phyloP scores from a whole-genome alignment of 2,113 vertebrate genomes.

The Phrynosoma blainvillii region DNA sequence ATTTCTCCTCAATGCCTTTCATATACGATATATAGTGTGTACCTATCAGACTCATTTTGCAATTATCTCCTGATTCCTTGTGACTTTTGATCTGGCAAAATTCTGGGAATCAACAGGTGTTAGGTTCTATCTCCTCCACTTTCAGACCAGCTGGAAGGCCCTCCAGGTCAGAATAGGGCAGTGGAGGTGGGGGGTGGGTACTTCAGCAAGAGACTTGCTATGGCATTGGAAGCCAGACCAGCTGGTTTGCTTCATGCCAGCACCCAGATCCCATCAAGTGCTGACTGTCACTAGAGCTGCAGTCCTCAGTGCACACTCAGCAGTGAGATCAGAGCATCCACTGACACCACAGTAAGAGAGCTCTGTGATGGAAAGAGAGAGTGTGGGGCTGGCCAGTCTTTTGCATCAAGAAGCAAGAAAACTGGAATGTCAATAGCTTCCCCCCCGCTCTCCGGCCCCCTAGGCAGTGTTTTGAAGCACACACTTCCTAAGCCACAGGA shows the following conservation, averaged over 20 bases:
- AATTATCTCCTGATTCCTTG: not conserved
- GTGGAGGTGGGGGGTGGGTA: not conserved
- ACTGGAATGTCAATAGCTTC: not conserved
- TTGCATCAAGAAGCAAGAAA: not conserved
- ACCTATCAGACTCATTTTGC: not conserved
- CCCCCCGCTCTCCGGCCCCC: too few species aligned
- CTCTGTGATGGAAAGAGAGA: not conserved
- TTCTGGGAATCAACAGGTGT: conserved; percentile 4
- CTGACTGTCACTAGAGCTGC: conserved; percentile 18
- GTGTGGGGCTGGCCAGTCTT: not conserved
- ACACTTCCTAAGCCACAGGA: conserved; percentile 18
- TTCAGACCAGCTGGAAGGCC: conserved; percentile 10
- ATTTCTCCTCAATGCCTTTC: not conserved
- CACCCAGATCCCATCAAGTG: conserved; percentile 32
- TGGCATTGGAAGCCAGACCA: conserved; percentile 11
- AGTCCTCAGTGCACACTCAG: conserved; percentile 20
- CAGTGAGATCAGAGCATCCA: not conserved
- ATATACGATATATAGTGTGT: not conserved
- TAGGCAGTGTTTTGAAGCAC: not conserved
- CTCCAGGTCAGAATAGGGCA: not conserved
- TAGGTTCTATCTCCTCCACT: not conserved
- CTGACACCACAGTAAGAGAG: not conserved
- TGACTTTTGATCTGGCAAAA: not conserved
- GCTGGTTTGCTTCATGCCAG: conserved; percentile 23
- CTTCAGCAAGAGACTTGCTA: conserved; percentile 1